Evolutionary conservation across 2,797 vertebrate species (phyloP).

Genomic region (Lacerta viridis): DNA sequence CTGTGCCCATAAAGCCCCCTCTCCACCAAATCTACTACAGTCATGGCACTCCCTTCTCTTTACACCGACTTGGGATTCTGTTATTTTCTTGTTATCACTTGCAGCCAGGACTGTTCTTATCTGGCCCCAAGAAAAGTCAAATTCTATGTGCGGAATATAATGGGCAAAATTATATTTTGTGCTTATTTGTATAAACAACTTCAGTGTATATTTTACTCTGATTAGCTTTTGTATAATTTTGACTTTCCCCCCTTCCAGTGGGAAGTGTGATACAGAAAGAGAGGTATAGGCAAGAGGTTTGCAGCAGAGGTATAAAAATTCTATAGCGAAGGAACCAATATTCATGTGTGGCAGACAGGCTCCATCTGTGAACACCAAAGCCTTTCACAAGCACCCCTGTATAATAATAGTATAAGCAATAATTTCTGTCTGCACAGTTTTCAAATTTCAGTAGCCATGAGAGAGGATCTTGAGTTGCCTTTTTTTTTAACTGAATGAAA

Average conservation of each 20-base stretch:
- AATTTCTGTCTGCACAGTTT: background rate
- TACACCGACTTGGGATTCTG: constrained; percentile 14
- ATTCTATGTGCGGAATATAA: background rate
- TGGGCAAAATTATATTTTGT: background rate
- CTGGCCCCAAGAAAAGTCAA: background rate
- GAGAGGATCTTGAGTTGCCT: background rate
- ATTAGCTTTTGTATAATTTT: background rate
- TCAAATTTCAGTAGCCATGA: background rate
- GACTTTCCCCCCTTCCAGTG: background rate
- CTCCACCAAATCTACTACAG: constrained; percentile 1
- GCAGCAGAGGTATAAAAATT: background rate
- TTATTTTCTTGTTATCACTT: constrained; percentile 22
- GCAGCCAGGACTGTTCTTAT: constrained; percentile 22
- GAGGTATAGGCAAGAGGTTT: background rate
- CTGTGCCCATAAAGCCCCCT: background rate
- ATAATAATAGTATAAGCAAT: no score
- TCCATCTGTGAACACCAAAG: background rate
- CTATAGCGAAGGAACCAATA: background rate
- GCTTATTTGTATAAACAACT: background rate
- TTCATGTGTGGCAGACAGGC: background rate
- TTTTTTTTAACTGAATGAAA: background rate
- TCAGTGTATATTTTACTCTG: background rate
- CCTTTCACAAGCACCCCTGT: background rate
- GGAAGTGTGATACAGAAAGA: background rate
- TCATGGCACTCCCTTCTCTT: background rate